A percentile compares a stretch with the other conserved stretches of the same genome.
Conservation (phyloP, 2,888 invertebrate genomes). For the Theristus sp. region DNA sequence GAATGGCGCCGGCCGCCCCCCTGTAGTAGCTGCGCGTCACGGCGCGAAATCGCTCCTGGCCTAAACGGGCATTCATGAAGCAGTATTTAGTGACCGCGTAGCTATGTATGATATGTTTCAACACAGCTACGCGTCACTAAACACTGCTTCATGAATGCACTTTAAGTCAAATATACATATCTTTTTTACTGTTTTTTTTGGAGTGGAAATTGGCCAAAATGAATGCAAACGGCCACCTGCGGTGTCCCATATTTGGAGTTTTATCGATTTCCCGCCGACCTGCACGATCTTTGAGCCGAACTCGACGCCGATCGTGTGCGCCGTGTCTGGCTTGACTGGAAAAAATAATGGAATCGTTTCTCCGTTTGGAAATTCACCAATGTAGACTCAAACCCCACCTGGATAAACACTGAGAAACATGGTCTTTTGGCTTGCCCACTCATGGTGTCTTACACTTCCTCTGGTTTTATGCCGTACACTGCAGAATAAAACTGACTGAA, state of each 20-base stretch:
- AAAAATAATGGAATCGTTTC: conserved; percentile 2
- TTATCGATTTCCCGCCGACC: conserved; percentile 60
- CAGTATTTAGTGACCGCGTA: too few species aligned
- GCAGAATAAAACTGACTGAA: too few species aligned
- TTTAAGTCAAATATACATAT: too few species aligned
- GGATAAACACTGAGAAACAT: conserved; percentile 5
- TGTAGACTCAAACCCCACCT: conserved; percentile 3
- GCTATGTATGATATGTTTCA: too few species aligned
- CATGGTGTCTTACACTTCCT: too few species aligned
- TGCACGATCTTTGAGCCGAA: conserved; percentile 67
- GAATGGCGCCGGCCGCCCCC: conserved; percentile 37
- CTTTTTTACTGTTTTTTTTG: not conserved
- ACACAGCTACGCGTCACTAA: too few species aligned
- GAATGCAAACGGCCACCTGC: too few species aligned
- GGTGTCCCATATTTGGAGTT: conserved; percentile 60
- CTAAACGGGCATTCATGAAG: too few species aligned
- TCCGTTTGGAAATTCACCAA: not conserved
- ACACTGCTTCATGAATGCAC: too few species aligned
- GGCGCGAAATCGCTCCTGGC: conserved; percentile 38
- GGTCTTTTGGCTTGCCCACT: too few species aligned
- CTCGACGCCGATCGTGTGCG: conserved; percentile 66
- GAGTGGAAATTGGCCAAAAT: too few species aligned
- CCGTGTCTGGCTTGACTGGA: conserved; percentile 59
- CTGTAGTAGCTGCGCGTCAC: conserved; percentile 59
- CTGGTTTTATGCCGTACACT: too few species aligned